Percentiles rank a stretch among this genome's conserved stretches.
These are phyloP conservation scores for Drosophila dunni DNA, from an alignment of 1,140 invertebrate genomes.

Conservation along the genomic window DNA sequence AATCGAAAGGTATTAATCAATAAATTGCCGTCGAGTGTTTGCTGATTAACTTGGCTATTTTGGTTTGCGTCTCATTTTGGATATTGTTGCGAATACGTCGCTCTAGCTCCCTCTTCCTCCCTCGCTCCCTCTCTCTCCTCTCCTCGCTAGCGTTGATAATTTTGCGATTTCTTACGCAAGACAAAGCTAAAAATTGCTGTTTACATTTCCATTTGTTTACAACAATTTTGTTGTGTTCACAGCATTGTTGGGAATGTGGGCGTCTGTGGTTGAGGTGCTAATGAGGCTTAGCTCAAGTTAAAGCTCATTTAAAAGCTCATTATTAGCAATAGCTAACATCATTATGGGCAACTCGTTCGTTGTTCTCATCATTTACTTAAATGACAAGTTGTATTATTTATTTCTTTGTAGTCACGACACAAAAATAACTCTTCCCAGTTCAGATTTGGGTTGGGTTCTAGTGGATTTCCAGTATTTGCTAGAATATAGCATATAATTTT, in stretches of 20 bases:
- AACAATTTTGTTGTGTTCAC: slow-evolving; percentile 29
- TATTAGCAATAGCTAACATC: slow-evolving; percentile 12
- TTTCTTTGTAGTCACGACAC: slow-evolving; percentile 44
- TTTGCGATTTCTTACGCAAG: slow-evolving; percentile 52
- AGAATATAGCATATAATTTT: neutral
- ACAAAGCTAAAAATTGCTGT: slow-evolving; percentile 47
- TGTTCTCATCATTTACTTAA: slow-evolving; percentile 43
- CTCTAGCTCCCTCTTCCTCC: neutral
- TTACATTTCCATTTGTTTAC: slow-evolving; percentile 61
- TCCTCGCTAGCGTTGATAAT: neutral
- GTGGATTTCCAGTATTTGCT: neutral
- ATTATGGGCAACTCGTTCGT: slow-evolving; percentile 11
- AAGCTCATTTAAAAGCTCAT: slow-evolving; percentile 43
- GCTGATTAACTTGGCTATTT: slow-evolving; percentile 77
- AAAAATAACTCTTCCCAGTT: slow-evolving; percentile 27
- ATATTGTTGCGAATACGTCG: slow-evolving; percentile 13
- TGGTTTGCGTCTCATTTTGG: slow-evolving; percentile 34
- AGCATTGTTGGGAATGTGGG: slow-evolving; percentile 45
- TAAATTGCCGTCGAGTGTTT: slow-evolving; percentile 71
- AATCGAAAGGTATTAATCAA: slow-evolving; percentile 77
- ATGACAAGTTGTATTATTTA: slow-evolving; percentile 53
- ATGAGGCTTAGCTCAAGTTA: slow-evolving; percentile 42
- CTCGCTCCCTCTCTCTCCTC: neutral
- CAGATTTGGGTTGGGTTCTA: slow-evolving; percentile 10
- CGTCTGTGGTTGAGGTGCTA: slow-evolving; percentile 51